Evolutionary conservation across 1,140 invertebrate species (phyloP).

Genomic region (Charaxes varanes): DNA sequence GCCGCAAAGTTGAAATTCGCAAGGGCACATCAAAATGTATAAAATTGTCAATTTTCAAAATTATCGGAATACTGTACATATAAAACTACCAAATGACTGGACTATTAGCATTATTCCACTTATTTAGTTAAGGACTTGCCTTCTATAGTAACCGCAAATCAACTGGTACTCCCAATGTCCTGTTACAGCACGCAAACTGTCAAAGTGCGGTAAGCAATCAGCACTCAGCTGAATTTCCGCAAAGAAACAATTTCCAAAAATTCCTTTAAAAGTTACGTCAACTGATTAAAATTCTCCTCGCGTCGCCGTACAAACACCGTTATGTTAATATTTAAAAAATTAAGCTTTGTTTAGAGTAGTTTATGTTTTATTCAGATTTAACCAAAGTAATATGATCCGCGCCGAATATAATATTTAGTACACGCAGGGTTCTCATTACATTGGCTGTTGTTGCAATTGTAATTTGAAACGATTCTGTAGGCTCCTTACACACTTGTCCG

Average conservation of each 20-base stretch:
- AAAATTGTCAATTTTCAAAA: too few species aligned
- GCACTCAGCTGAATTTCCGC: too few species aligned
- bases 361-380: conserved; percentile 2
- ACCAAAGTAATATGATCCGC: conserved; percentile 1
- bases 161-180: too few species aligned
- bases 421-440: not conserved
- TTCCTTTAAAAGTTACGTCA: not conserved
- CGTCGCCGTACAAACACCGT: not conserved
- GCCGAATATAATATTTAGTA: not conserved
- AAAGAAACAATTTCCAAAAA: not conserved
- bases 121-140: too few species aligned
- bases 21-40: too few species aligned
- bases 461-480: conserved; percentile 7
- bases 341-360: conserved; percentile 3
- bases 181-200: too few species aligned
- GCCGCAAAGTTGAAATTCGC: too few species aligned
- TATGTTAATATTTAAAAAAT: conserved; percentile 6
- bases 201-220: too few species aligned
- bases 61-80: too few species aligned
- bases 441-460: conserved; percentile 7
- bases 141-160: too few species aligned
- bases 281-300: conserved; percentile 1
- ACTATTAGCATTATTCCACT: too few species aligned
- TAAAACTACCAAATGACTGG: too few species aligned
- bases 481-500: conserved; percentile 3